Evolutionary conservation across 2,797 vertebrate species (phyloP).

Genomic region (Myotis daubentonii): DNA sequence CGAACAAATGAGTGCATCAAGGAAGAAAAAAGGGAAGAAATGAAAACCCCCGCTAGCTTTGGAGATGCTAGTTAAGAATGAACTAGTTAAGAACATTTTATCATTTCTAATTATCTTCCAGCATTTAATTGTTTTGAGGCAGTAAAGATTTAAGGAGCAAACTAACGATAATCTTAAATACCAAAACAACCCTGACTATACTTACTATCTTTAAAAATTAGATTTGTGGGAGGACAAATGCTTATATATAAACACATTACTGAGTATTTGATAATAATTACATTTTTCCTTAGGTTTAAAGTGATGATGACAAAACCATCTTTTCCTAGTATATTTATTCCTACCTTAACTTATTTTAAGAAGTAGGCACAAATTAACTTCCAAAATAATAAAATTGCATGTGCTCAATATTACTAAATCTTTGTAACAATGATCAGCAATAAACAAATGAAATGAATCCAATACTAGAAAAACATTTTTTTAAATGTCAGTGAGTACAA

Average conservation of each 20-base stretch:
- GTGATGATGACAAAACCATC: slow-evolving; percentile 9
- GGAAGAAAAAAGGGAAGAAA: not conserved
- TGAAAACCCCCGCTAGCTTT: not conserved
- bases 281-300: not conserved
- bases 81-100: not conserved
- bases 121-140: not conserved
- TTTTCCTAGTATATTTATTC: slow-evolving; percentile 3
- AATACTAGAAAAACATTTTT: not conserved
- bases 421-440: not conserved
- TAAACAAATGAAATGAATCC: not conserved
- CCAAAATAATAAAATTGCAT: not conserved
- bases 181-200: not conserved
- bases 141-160: slow-evolving; percentile 35
- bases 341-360: slow-evolving; percentile 5
- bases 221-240: not conserved
- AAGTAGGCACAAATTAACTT: not conserved
- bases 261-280: not conserved
- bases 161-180: not conserved
- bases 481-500: not conserved
- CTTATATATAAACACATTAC: not conserved
- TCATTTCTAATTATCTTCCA: slow-evolving; percentile 24
- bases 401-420: not conserved
- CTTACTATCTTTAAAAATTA: not conserved
- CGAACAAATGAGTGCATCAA: not conserved
- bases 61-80: not conserved